These are phyloP conservation scores for Labeo calbasu DNA, from an alignment of 2,797 vertebrate genomes.

Conservation along the genomic window DNA sequence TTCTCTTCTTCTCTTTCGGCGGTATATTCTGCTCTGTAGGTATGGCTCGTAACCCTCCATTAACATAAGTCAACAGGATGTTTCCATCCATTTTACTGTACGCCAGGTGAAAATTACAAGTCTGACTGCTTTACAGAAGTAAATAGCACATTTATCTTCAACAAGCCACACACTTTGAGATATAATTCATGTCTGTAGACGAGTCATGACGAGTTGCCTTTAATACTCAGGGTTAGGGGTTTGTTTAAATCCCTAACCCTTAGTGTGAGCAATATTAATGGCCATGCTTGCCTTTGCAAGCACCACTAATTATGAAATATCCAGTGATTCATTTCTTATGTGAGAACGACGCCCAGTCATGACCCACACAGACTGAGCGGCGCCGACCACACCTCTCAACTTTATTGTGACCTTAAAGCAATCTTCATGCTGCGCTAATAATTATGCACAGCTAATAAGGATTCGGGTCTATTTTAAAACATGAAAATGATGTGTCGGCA, in stretches of 20 bases:
- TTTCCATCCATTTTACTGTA: neutral
- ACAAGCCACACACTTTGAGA: neutral
- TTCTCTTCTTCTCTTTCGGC: too few relatives aligned
- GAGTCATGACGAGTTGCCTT: neutral
- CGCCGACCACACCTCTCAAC: constrained; percentile 33
- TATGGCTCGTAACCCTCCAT: neutral
- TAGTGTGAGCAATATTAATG: constrained; percentile 24
- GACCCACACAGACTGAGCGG: constrained; percentile 32
- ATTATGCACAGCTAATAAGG: constrained; percentile 40
- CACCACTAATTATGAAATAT: constrained; percentile 36
- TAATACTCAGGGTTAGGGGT: constrained; percentile 22
- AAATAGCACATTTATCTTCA: constrained; percentile 7
- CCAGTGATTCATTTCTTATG: constrained; percentile 39
- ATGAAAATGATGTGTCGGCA: constrained; percentile 26
- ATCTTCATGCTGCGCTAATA: constrained; percentile 21
- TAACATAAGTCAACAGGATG: neutral
- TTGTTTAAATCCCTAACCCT: constrained; percentile 26
- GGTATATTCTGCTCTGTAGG: neutral
- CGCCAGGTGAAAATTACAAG: constrained; percentile 6
- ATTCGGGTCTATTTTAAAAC: constrained; percentile 26
- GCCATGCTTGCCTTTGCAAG: constrained; percentile 34
- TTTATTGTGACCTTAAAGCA: constrained; percentile 44
- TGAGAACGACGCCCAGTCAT: constrained; percentile 37
- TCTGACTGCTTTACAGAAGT: neutral
- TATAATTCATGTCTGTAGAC: constrained; percentile 5